Base-by-base conservation (phyloP, 2,888 invertebrate species). In the Lasioglossum oenotherae region DNA sequence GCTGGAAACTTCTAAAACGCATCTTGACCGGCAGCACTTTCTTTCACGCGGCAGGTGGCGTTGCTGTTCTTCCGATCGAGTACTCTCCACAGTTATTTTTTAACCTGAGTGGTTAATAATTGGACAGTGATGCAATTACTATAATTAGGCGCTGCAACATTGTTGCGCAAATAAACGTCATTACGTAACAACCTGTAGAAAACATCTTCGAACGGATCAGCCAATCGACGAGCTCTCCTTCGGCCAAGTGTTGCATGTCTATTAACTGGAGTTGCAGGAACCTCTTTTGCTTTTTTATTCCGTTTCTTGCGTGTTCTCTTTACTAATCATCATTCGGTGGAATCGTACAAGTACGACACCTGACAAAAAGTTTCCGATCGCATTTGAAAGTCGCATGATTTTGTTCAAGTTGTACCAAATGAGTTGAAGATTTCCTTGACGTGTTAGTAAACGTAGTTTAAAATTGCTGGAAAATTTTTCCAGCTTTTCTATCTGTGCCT, bases 121-220 rank as follows among this genome's bases (percentile, higher is more conserved):
- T 35, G 6, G 14, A 53, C 53, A 57, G 23, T 27, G 19, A 19
- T 23, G 41, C 49, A 81, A 81, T 83, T 76, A 83, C 16, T 57
- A n/a, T 57, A 76, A 81, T 81, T 81, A 72, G n/a, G 3, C 27
- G 31, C 14, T 31, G 14, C 46, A 49, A 72, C 53, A 44, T 27
- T 71, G 69, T 80, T 72, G 82, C 75, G 49, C n/a, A 72, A 72
- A 64, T 53, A 4, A 10, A 23, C 6, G 23, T 38, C 4, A 23
- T 27, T 46, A 27, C 19, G 53, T 41, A 41, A 31, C 4, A 31
- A 78, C 4, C 0, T 10, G 14, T 27, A 5, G 23, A 60, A 38
- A 19, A 31, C 19, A 2, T 16, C 19, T 14, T 8, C 10, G 16
- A 12, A 4, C 2, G 60, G 35, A 57, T 19, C 60, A 71, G 49